Percentiles rank a stretch among this genome's conserved stretches.
phyloP scores from a whole-genome alignment of 1,140 invertebrate genomes.

The Pseudomyrmex dendroicus region DNA sequence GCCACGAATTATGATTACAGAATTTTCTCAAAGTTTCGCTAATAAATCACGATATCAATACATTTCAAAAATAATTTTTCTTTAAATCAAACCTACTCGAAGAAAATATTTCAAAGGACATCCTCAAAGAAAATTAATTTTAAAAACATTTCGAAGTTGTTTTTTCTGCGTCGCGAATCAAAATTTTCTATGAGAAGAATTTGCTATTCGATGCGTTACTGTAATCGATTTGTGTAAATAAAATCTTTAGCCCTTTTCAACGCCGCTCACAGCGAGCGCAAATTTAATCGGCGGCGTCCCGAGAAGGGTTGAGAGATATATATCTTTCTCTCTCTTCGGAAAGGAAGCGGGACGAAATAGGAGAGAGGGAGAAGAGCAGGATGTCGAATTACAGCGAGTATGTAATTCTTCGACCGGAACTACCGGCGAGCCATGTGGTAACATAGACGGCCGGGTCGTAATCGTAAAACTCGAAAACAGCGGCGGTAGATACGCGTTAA shows the following conservation, averaged over 20 bases:
- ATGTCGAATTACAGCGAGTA: constrained; percentile 40
- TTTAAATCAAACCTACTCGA: no score
- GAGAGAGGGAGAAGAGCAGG: background rate
- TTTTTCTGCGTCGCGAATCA: background rate
- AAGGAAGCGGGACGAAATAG: constrained; percentile 11
- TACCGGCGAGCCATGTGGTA: constrained; percentile 77
- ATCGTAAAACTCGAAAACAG: constrained; percentile 76
- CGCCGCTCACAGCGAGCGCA: no score
- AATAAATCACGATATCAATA: no score
- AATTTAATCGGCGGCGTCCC: background rate
- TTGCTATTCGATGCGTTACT: no score
- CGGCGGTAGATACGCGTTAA: constrained; percentile 64
- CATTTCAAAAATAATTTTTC: no score
- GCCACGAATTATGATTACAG: background rate
- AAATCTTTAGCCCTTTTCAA: no score
- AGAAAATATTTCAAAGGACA: no score
- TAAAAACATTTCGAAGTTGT: no score
- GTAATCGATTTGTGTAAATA: background rate
- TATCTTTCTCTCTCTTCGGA: constrained; percentile 5
- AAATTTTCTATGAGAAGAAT: background rate
- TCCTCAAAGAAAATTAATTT: background rate
- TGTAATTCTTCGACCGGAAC: constrained; percentile 75
- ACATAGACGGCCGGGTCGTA: constrained; percentile 70
- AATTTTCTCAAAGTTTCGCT: background rate
- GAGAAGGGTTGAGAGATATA: constrained; percentile 48